A percentile compares a stretch with the other conserved stretches of the same genome.
These are phyloP conservation scores for Rhombomys opimus DNA, from an alignment of 2,113 vertebrate species.

Conservation along the genomic window DNA sequence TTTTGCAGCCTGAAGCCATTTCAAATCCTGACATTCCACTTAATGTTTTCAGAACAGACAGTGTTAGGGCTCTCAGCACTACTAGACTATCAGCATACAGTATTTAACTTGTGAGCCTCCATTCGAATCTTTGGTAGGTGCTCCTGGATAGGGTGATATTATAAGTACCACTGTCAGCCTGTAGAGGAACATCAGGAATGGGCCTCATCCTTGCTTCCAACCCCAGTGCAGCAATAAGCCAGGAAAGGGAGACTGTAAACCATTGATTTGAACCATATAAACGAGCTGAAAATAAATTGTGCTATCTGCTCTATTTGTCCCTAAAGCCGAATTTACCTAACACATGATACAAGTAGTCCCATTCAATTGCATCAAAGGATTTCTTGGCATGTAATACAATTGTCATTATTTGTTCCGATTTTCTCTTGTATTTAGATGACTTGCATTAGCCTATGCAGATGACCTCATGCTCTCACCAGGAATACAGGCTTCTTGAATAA, in stretches of 20 bases:
- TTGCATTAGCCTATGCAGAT: constrained; percentile 56
- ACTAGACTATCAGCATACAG: constrained; percentile 70
- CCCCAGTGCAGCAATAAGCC: constrained; percentile 47
- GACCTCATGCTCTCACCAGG: constrained; percentile 38
- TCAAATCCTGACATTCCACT: constrained; percentile 76
- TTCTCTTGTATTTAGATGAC: constrained; percentile 53
- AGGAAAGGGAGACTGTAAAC: constrained; percentile 58
- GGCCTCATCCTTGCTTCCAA: constrained; percentile 38
- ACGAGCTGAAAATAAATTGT: constrained; percentile 71
- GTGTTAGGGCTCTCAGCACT: constrained; percentile 59
- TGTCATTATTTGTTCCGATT: constrained; percentile 45
- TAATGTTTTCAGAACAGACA: constrained; percentile 78
- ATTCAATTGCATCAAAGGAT: constrained; percentile 58
- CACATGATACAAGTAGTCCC: constrained; percentile 56
- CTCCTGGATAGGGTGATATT: constrained; percentile 42
- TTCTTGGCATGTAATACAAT: constrained; percentile 66
- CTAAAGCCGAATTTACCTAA: constrained; percentile 73
- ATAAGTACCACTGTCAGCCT: constrained; percentile 44
- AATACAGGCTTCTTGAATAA: constrained; percentile 36
- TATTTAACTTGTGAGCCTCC: constrained; percentile 68
- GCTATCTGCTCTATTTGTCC: constrained; percentile 71
- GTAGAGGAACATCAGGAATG: constrained; percentile 35
- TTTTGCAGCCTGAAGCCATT: constrained; percentile 76
- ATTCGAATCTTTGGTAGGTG: constrained; percentile 47
- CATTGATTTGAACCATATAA: constrained; percentile 67